Base-by-base conservation (phyloP, 2,797 vertebrate genomes). In the Pipistrellus nathusii region DNA sequence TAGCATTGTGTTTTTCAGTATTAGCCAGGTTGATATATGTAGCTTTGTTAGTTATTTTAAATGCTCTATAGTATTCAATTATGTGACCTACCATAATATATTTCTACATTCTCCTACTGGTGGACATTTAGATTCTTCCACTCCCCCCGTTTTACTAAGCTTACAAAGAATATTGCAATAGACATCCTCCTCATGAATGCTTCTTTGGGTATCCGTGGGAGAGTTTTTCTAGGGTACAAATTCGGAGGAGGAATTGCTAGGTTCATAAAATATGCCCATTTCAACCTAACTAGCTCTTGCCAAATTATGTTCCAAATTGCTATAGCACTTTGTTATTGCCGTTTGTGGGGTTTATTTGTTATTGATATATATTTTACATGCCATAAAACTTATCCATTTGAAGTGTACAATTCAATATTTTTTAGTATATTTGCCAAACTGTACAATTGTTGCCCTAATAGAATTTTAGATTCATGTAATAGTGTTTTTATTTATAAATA, bases 401-500 rank as follows among this genome's bases (percentile, higher is more conserved):
- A 87, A 90, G 55, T 66, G 3, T 68, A 53, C 8, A 75, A 55
- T 64, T 82, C 44, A n/a, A 25, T 44, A 23, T 9, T 30, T 95
- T 90, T 72, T 59, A 41, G 71, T 59, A 13, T 57, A 62, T 94
- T 80, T 92, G 30, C 6, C 69, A 69, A 89, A 51, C 46, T 87
- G 20, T 77, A 15, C 48, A 91, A 51, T 53, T 14, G 86, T 55
- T 62, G 62, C 4, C 14, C 23, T 21, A 44, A 32, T 2, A 32
- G 66, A 75, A 95, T 85, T 84, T 81, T 57, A 85, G 88, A 81
- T 82, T 73, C 20, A 35, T 55, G 44, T 55, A 44, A 53, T 18
- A 77, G 59, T 75, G 30, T 72, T 87, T 73, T 90, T 85, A 85
- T 77, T 94, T 83, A 78, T 69, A 76, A 80, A 53, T 32, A 93